Percentiles rank a stretch among this genome's conserved stretches.
Conservation (phyloP, 2,113 vertebrate genomes). For the Vulpes vulpes region DNA sequence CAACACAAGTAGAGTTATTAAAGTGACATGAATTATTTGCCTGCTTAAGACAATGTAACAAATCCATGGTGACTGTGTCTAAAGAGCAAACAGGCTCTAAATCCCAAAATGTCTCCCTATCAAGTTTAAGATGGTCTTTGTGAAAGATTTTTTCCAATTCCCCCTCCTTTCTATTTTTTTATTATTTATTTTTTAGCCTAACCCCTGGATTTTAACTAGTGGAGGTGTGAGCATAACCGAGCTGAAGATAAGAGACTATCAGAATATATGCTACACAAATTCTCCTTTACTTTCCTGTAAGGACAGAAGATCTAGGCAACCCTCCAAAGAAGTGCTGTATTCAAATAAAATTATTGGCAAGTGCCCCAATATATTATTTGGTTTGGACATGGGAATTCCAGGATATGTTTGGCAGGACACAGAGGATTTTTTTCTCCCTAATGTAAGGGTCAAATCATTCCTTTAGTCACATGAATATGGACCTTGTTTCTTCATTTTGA, state of each 20-base stretch:
- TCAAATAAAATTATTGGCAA: conserved; percentile 65
- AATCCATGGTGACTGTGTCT: not conserved
- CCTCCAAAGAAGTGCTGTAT: conserved; percentile 42
- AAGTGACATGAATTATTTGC: conserved; percentile 34
- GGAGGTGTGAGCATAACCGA: not conserved
- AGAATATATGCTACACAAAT: not conserved
- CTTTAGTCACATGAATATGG: conserved; percentile 14
- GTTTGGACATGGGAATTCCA: conserved; percentile 65
- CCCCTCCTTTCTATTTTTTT: not conserved
- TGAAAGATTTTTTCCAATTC: not conserved
- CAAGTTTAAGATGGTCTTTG: conserved; percentile 8
- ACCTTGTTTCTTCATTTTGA: conserved; percentile 59
- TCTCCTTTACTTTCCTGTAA: conserved; percentile 55
- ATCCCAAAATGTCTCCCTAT: not conserved
- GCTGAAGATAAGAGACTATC: not conserved
- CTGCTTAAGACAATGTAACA: conserved; percentile 53
- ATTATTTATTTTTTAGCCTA: not conserved
- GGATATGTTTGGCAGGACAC: conserved; percentile 22
- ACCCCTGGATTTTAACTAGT: conserved; percentile 24
- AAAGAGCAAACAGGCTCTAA: conserved; percentile 26
- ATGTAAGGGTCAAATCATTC: conserved; percentile 57
- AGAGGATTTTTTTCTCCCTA: not conserved
- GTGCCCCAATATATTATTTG: conserved; percentile 57
- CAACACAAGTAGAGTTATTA: not conserved
- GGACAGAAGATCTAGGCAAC: conserved; percentile 58